phyloP scores from a whole-genome alignment of 1,140 invertebrate species.

The Aphelenchoides fujianensis region DNA sequence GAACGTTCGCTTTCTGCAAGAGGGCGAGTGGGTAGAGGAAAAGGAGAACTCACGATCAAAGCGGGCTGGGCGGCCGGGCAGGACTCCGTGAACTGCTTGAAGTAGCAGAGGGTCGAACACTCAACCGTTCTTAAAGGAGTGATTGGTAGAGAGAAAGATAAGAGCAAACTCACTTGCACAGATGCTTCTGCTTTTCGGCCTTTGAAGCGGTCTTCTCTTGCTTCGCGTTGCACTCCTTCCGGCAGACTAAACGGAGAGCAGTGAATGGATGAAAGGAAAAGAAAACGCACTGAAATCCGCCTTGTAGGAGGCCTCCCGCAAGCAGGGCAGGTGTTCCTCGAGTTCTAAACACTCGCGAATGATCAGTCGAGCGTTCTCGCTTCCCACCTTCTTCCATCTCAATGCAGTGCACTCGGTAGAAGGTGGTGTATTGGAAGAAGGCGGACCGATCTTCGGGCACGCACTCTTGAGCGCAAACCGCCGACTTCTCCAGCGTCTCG shows the following conservation, averaged over 20 bases:
- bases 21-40: neutral
- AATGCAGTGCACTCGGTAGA: conserved; percentile 56
- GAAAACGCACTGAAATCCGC: conserved; percentile 37
- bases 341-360: conserved; percentile 36
- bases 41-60: conserved; percentile 40
- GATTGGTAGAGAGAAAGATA: neutral
- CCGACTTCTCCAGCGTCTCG: conserved; percentile 49
- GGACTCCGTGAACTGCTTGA: conserved; percentile 43
- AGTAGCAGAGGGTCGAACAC: conserved; percentile 56
- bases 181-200: conserved; percentile 47
- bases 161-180: conserved; percentile 44
- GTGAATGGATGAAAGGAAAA: neutral
- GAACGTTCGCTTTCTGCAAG: conserved; percentile 40
- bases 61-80: conserved; percentile 47
- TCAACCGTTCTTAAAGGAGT: conserved; percentile 43
- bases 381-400: conserved; percentile 53
- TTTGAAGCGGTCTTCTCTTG: conserved; percentile 41
- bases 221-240: conserved; percentile 41
- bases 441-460: conserved; percentile 35
- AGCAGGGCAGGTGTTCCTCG: conserved; percentile 47
- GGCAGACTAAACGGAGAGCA: conserved; percentile 38
- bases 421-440: conserved; percentile 57
- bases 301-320: conserved; percentile 51
- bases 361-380: conserved; percentile 11
- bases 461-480: conserved; percentile 47